Base-by-base conservation (phyloP, 2,113 vertebrate genomes). In the Polypterus senegalus region DNA sequence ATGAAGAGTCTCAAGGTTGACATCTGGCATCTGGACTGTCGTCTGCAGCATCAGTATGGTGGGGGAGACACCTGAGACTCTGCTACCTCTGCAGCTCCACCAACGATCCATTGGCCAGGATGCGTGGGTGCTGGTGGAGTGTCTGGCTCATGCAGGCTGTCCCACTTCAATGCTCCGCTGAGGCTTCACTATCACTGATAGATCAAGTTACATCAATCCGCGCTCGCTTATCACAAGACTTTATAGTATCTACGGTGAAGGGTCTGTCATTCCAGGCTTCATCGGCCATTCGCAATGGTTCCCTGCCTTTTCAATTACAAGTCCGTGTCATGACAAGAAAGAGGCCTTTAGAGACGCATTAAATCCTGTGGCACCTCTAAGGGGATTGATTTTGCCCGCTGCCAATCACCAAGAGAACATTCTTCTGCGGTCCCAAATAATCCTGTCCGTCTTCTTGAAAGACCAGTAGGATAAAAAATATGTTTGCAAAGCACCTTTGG, bases 321-420 rank as follows among this genome's bases (percentile, higher is more conserved):
- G 67, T 68, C 66, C 69, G 53, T 77, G 77, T 79, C 82, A 83
- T 69, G 66, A 74, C 65, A 74, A 83, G 71, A 75, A 79, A 79
- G 75, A 75, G 75, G 83, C 75, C 65, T 66, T 67, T 67, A 7
- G 70, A 80, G 66, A 79, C 69, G 76, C 80, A 72, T 81, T 79
- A 80, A 77, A 71, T 69, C 61, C 71, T 76, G 70, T 71, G 66
- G 61, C 79, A 82, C 80, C 86, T 87, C 80, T 83, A 79, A 84
- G 77, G 79, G 81, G 79, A 83, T 83, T 86, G 79, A 75, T 78
- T 83, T 81, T 75, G 76, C 74, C 78, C 81, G 70, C 77, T 67
- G 81, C 84, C 82, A 88, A 73, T 90, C 84, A 82, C 56, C 69
- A 73, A 71, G 80, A 79, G 79, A 79, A 81, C 85, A 80, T 80